Evolutionary conservation across 2,888 invertebrate species (phyloP).

Genomic region (Brenthis ino): DNA sequence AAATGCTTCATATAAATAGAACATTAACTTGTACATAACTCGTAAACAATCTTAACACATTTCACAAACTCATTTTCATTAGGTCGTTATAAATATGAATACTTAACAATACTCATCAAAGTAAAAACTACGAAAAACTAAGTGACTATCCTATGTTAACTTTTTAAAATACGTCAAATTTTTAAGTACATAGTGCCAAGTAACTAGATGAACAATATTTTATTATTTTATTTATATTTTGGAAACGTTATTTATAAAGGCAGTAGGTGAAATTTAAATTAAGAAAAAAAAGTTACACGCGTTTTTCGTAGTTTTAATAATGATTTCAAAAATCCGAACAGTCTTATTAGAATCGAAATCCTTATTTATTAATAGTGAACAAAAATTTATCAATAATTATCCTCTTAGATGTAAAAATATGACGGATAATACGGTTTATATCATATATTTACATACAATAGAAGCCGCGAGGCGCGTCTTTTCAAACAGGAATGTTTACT

Average conservation of each 20-base stretch:
- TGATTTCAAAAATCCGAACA: slow-evolving; percentile 52
- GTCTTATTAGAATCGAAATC: slow-evolving; percentile 61
- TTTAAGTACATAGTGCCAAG: slow-evolving; percentile 20
- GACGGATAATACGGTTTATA: slow-evolving; percentile 26
- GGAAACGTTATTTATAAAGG: neutral
- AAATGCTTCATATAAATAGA: slow-evolving; percentile 79
- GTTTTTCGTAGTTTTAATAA: slow-evolving; percentile 37
- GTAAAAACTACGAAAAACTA: slow-evolving; percentile 52
- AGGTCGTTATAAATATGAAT: slow-evolving; percentile 56
- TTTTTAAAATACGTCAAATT: neutral
- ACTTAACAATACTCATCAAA: slow-evolving; percentile 50
- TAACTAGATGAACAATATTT: neutral
- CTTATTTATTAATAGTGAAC: slow-evolving; percentile 34
- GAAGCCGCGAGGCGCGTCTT: slow-evolving; percentile 42
- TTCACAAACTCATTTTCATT: slow-evolving; percentile 50
- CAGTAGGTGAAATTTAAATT: neutral
- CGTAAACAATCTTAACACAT: slow-evolving; percentile 59
- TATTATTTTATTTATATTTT: neutral
- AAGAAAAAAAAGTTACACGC: neutral
- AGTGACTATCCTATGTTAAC: slow-evolving; percentile 16
- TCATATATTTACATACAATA: slow-evolving; percentile 34
- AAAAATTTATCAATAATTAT: slow-evolving; percentile 22
- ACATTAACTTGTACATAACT: slow-evolving; percentile 56
- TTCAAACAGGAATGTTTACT: slow-evolving; percentile 43
- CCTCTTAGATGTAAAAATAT: slow-evolving; percentile 31